Evolutionary conservation across 2,888 invertebrate species (phyloP).

Genomic region (Sepiola atlantica): DNA sequence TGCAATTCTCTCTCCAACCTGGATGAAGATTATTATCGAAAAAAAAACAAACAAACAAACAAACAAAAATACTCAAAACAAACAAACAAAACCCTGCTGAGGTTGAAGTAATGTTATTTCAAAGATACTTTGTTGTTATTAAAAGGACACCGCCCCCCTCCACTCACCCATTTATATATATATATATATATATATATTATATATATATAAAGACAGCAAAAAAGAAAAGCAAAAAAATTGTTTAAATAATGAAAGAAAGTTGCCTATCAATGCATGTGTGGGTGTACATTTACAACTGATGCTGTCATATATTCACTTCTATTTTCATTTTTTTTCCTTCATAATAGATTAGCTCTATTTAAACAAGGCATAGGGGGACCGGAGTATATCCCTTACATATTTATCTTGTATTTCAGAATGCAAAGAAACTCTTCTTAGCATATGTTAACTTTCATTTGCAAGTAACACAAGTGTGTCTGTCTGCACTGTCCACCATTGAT

Average conservation of each 20-base stretch:
- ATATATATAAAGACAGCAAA: background rate
- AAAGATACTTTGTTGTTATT: background rate
- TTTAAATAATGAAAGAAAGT: background rate
- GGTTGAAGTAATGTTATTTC: background rate
- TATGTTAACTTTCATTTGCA: background rate
- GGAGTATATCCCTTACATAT: no score
- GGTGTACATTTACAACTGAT: background rate
- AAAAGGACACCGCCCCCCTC: background rate
- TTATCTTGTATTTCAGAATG: background rate
- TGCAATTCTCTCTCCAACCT: slow-evolving; percentile 32
- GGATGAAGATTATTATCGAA: background rate
- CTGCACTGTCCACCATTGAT: background rate
- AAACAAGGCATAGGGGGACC: no score
- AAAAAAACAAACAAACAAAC: no score
- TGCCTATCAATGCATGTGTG: background rate
- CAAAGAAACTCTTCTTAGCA: background rate
- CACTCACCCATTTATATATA: no score
- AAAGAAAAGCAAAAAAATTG: background rate
- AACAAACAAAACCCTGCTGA: background rate
- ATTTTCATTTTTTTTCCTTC: background rate
- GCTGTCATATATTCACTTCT: background rate
- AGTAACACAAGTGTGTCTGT: background rate
- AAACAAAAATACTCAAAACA: no score
- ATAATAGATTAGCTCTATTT: no score
- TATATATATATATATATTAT: no score